These are phyloP conservation scores for Drosophila setifemur DNA, from an alignment of 1,140 invertebrate species.

Conservation along the genomic window DNA sequence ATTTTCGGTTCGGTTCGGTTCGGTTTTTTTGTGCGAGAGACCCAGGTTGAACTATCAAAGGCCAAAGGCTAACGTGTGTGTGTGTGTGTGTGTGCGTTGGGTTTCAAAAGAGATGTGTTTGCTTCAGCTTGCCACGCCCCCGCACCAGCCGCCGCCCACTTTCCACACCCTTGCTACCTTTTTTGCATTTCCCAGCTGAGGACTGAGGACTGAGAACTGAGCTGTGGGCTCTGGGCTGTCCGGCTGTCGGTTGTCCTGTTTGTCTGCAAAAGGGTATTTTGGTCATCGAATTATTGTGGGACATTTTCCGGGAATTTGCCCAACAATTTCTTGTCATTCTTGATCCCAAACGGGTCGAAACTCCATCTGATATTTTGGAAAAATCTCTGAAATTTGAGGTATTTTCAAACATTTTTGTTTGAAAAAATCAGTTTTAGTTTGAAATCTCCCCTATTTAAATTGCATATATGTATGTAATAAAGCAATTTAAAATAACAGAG, in stretches of 20 bases:
- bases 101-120: constrained; percentile 32
- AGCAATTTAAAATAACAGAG: not conserved
- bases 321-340: constrained; percentile 1
- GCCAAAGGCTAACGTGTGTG: constrained; percentile 12
- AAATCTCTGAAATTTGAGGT: not conserved
- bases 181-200: constrained; percentile 25
- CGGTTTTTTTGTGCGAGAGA: constrained; percentile 2
- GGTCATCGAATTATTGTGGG: constrained; percentile 6
- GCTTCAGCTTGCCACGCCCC: not conserved
- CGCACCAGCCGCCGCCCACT: not conserved
- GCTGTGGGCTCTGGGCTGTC: constrained; percentile 24
- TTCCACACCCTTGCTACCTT: not conserved
- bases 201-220: no score
- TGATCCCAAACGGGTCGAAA: no score
- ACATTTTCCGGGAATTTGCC: constrained; percentile 12
- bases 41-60: constrained; percentile 35
- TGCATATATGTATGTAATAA: not conserved
- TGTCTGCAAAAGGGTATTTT: constrained; percentile 20
- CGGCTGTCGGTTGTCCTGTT: no score
- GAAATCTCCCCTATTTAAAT: no score
- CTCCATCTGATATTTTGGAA: no score
- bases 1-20: constrained; percentile 33
- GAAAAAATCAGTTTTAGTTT: no score
- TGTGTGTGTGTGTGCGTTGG: constrained; percentile 6
- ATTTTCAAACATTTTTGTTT: no score